phyloP scores from a whole-genome alignment of 2,113 vertebrate genomes.

The Poeciliopsis turrubarensis region DNA sequence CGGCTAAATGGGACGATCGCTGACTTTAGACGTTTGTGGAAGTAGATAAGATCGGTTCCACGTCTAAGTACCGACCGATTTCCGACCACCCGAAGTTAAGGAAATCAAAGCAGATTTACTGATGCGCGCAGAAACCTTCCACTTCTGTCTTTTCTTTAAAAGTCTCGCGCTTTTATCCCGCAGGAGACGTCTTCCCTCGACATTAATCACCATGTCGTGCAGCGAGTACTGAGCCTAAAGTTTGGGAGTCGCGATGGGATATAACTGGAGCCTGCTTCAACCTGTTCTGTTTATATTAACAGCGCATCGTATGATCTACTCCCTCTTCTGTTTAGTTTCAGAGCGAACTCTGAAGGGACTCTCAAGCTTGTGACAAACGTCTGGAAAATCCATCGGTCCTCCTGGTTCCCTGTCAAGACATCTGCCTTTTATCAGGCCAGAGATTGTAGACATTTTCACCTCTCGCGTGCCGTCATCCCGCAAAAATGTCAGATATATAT shows the following conservation, averaged over 20 bases:
- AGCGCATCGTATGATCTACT: slow-evolving; percentile 1
- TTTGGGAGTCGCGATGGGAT: background rate
- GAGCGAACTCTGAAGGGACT: slow-evolving; percentile 18
- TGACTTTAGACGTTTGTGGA: too few relatives aligned
- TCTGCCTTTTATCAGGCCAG: slow-evolving; percentile 82
- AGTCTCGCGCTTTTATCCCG: background rate
- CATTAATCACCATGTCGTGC: background rate
- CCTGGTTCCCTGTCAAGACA: slow-evolving; percentile 74
- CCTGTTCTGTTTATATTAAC: slow-evolving; percentile 7
- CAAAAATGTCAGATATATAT: slow-evolving; percentile 55
- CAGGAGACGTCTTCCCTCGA: background rate
- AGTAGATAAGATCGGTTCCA: too few relatives aligned
- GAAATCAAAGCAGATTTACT: too few relatives aligned
- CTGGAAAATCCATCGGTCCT: slow-evolving; percentile 67
- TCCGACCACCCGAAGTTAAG: too few relatives aligned
- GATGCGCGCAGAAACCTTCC: background rate
- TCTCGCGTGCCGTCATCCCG: slow-evolving; percentile 70
- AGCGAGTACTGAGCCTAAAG: background rate
- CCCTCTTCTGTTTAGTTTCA: slow-evolving; percentile 3
- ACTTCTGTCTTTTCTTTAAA: background rate
- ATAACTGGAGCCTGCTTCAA: background rate
- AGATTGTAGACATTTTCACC: slow-evolving; percentile 72
- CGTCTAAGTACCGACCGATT: too few relatives aligned
- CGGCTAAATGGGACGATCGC: too few relatives aligned
- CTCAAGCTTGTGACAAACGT: slow-evolving; percentile 50